Evolutionary conservation across 2,888 invertebrate genomes (phyloP).

Genomic region (Uropetala carovei): DNA sequence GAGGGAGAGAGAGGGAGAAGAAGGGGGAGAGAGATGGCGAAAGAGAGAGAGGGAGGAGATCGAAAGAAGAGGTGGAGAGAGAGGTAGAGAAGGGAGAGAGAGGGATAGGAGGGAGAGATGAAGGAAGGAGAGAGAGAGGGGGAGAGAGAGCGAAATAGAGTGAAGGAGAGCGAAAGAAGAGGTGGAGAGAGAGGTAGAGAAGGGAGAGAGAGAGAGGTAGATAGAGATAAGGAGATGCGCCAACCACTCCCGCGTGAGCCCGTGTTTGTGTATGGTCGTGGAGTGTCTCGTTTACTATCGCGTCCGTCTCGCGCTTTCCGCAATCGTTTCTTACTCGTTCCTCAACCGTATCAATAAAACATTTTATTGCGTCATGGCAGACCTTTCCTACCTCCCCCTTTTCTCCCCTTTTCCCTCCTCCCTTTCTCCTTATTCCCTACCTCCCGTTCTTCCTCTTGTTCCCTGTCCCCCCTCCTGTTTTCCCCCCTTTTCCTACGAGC

Average conservation of each 20-base stretch:
- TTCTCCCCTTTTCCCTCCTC: background rate
- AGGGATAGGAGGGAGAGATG: background rate
- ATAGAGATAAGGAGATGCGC: conserved; percentile 71
- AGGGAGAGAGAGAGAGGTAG: conserved; percentile 71
- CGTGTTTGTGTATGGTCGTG: background rate
- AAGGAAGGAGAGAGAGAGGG: background rate
- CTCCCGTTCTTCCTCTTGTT: background rate
- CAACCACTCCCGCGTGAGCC: background rate
- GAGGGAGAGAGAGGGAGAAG: background rate
- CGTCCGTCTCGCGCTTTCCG: background rate
- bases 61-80: background rate
- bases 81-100: background rate
- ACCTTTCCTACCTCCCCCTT: background rate
- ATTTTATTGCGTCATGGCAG: background rate
- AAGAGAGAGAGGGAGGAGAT: background rate
- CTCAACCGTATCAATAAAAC: background rate
- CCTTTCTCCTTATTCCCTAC: no score
- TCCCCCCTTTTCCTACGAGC: background rate
- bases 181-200: background rate
- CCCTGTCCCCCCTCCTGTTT: no score
- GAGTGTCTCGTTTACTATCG: conserved; percentile 5
- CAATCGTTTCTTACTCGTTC: background rate
- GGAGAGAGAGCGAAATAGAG: background rate
- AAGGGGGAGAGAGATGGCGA: background rate
- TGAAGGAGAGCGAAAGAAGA: conserved; percentile 68